Percentiles rank a stretch among this genome's conserved stretches.
phyloP scores from a whole-genome alignment of 2,888 invertebrate species.

The Pandemis heparana region DNA sequence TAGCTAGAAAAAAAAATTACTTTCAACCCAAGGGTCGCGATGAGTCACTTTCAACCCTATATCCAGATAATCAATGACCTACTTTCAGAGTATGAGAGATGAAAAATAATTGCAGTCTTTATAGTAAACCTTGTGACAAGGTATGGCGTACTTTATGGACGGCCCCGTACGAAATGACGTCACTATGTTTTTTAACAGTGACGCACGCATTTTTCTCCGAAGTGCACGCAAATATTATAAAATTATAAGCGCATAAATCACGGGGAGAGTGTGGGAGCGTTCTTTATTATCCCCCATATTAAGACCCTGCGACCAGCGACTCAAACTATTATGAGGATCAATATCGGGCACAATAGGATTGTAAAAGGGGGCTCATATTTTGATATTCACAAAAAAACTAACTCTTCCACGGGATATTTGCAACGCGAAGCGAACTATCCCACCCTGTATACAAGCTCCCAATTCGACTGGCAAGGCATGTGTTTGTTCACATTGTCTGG shows the following conservation, averaged over 20 bases:
- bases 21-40: too few relatives aligned
- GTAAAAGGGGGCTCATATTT: conserved; percentile 85
- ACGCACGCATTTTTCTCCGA: neutral
- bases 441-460: conserved; percentile 62
- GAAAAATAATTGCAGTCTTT: too few relatives aligned
- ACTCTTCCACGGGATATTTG: conserved; percentile 76
- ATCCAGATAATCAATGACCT: too few relatives aligned
- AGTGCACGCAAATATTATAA: conserved; percentile 43
- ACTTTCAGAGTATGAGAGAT: too few relatives aligned
- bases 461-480: conserved; percentile 66
- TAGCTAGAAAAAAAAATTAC: too few relatives aligned
- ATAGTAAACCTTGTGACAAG: too few relatives aligned
- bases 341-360: conserved; percentile 83
- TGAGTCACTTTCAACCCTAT: too few relatives aligned
- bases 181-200: neutral
- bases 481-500: conserved; percentile 72
- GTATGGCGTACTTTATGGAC: too few relatives aligned
- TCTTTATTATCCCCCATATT: conserved; percentile 76
- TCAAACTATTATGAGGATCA: conserved; percentile 83
- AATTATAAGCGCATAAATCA: conserved; percentile 56
- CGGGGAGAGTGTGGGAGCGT: conserved; percentile 52
- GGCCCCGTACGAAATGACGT: neutral
- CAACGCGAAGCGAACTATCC: conserved; percentile 57
- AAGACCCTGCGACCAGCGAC: conserved; percentile 76
- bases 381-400: conserved; percentile 83